Percentiles rank a stretch among this genome's conserved stretches.
Evolutionary conservation across 1,140 invertebrate species (phyloP).

Genomic region (Drosophila santomea): DNA sequence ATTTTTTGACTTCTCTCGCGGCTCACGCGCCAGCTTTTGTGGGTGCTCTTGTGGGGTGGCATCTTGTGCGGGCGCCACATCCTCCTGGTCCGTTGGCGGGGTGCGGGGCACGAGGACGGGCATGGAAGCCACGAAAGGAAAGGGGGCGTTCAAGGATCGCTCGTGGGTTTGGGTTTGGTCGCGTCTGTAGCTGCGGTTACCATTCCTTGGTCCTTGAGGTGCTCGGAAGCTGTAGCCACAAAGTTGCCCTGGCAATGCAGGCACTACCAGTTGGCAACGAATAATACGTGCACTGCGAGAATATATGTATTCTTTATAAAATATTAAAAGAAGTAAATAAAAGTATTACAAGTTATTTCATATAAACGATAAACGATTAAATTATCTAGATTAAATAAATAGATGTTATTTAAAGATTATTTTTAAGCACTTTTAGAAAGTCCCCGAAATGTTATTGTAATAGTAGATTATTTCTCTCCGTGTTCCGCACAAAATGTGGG

Average conservation of each 20-base stretch:
- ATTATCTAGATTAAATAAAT: too few relatives aligned
- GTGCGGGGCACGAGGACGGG: too few relatives aligned
- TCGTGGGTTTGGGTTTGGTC: slow-evolving; percentile 7
- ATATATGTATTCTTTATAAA: neutral
- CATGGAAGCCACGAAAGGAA: slow-evolving; percentile 1
- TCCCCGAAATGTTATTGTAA: neutral
- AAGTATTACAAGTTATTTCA: too few relatives aligned
- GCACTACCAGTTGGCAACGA: slow-evolving; percentile 12
- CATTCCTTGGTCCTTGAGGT: slow-evolving; percentile 4
- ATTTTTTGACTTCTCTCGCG: slow-evolving; percentile 71
- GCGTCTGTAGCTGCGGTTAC: slow-evolving; percentile 21
- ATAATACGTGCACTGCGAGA: slow-evolving; percentile 5
- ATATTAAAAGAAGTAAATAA: too few relatives aligned
- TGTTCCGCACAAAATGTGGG: neutral
- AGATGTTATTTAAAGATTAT: too few relatives aligned
- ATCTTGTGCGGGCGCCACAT: neutral
- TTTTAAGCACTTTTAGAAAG: too few relatives aligned
- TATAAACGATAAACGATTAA: too few relatives aligned
- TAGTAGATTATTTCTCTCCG: neutral
- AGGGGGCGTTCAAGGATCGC: slow-evolving; percentile 3
- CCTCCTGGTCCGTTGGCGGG: neutral
- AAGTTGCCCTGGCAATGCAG: slow-evolving; percentile 36
- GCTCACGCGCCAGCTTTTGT: slow-evolving; percentile 52
- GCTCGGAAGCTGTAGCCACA: slow-evolving; percentile 28
- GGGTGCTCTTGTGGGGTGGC: neutral